phyloP scores from a whole-genome alignment of 1,140 invertebrate genomes.

The Ceratina japonica region DNA sequence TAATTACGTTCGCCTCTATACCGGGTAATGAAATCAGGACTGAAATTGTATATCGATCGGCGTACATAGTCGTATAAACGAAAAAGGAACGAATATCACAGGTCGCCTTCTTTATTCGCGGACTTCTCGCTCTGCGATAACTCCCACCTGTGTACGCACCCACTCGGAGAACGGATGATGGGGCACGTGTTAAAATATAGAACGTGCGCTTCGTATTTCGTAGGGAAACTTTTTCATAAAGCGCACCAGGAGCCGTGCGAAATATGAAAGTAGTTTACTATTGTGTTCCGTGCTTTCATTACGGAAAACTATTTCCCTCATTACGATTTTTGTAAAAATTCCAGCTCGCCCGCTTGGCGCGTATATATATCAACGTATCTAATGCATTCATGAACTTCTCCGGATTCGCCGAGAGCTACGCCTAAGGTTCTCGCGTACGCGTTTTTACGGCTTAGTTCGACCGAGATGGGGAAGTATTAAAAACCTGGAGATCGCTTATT shows the following conservation, averaged over 20 bases:
- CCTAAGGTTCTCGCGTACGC: neutral
- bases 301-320: too few species aligned
- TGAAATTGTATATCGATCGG: slow-evolving; percentile 64
- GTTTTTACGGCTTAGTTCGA: slow-evolving; percentile 6
- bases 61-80: neutral
- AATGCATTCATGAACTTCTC: slow-evolving; percentile 31
- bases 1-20: slow-evolving; percentile 57
- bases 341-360: too few species aligned
- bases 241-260: too few species aligned
- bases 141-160: neutral
- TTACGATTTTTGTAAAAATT: too few species aligned
- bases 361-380: too few species aligned
- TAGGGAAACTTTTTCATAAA: neutral
- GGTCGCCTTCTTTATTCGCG: neutral
- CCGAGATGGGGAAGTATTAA: neutral
- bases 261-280: too few species aligned
- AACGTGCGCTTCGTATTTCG: neutral
- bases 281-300: too few species aligned
- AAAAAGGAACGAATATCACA: neutral
- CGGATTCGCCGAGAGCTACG: neutral
- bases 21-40: slow-evolving; percentile 46
- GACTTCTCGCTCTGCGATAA: neutral
- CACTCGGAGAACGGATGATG: neutral
- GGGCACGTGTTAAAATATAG: neutral
- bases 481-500: slow-evolving; percentile 9